phyloP scores from a whole-genome alignment of 2,888 invertebrate species.

The Oligia fasciuncula region DNA sequence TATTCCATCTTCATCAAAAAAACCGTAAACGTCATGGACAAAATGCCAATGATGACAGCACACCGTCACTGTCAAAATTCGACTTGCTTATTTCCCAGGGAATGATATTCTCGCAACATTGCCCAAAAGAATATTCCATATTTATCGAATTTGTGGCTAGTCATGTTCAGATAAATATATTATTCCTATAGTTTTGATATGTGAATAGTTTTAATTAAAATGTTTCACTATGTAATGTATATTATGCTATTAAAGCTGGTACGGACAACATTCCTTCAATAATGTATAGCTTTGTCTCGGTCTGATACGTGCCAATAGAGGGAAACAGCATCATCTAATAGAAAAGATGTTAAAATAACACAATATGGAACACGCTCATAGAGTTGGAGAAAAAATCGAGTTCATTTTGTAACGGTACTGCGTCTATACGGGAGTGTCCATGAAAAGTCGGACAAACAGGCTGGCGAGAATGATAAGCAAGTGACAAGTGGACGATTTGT shows the following conservation, averaged over 20 bases:
- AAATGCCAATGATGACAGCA: conserved; percentile 24
- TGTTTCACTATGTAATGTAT: background rate
- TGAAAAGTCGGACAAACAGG: conserved; percentile 80
- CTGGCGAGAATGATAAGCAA: conserved; percentile 87
- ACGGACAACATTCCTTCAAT: background rate
- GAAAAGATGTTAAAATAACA: conserved; percentile 39
- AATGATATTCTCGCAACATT: conserved; percentile 37
- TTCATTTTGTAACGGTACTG: conserved; percentile 89
- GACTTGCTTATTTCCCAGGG: conserved; percentile 33
- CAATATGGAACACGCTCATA: conserved; percentile 57
- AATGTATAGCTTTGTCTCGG: conserved; percentile 41
- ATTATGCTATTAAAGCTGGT: background rate
- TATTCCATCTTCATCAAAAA: conserved; percentile 33
- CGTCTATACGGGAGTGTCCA: conserved; percentile 87
- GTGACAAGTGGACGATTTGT: conserved; percentile 84
- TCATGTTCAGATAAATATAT: too few relatives aligned
- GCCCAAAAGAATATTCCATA: background rate
- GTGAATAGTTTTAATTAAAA: background rate
- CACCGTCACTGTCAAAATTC: conserved; percentile 20
- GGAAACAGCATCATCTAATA: conserved; percentile 35
- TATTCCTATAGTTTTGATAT: background rate
- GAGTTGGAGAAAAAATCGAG: conserved; percentile 67
- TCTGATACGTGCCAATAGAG: conserved; percentile 20
- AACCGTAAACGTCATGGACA: conserved; percentile 55
- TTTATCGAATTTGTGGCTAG: background rate